A percentile compares a stretch with the other conserved stretches of the same genome.
Conservation (phyloP, 2,797 vertebrate species). For the Sparus aurata region DNA sequence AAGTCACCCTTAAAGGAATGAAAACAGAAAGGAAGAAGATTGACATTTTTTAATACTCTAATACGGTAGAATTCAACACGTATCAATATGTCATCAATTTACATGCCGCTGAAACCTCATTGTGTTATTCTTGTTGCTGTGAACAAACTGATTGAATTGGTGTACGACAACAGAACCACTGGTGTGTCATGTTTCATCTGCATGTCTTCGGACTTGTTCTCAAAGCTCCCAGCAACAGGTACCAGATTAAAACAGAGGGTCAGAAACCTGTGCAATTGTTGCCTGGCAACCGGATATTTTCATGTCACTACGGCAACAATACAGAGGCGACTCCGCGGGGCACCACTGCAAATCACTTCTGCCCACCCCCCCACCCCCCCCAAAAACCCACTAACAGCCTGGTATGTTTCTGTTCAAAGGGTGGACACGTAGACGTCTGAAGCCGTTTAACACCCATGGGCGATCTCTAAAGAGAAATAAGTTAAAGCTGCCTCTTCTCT, state of each 20-base stretch:
- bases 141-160: neutral
- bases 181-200: neutral
- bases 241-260: conserved; percentile 39
- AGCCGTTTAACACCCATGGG: neutral
- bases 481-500: neutral
- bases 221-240: conserved; percentile 31
- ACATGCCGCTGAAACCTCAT: no score
- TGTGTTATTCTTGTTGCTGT: neutral
- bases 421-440: neutral
- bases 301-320: conserved; percentile 61
- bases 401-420: neutral
- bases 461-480: neutral
- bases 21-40: no score
- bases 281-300: conserved; percentile 66
- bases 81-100: no score
- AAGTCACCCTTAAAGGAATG: no score
- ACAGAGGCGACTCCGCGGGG: conserved; percentile 16
- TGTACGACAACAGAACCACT: neutral
- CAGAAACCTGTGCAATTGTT: conserved; percentile 51
- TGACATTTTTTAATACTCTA: no score
- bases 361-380: neutral
- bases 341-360: conserved; percentile 13
- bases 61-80: no score
- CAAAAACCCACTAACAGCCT: no score
- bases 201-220: neutral